Conservation (phyloP, 2,888 invertebrate species). For the Alloscopus bannaensis region DNA sequence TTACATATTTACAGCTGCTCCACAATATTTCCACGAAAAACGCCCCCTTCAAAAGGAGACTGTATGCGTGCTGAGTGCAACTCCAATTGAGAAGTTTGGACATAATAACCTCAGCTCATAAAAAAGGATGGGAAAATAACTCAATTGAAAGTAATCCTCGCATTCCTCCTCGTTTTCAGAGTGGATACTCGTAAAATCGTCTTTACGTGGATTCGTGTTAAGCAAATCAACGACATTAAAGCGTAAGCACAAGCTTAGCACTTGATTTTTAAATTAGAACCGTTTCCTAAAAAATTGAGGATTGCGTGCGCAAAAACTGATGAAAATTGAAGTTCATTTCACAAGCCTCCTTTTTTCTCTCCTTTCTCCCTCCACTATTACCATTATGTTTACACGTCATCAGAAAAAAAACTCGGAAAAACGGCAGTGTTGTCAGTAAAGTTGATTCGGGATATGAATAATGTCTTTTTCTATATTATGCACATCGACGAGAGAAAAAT, state of each 20-base stretch:
- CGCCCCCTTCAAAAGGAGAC: background rate
- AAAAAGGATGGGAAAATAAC: background rate
- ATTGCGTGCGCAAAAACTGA: background rate
- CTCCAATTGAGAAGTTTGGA: background rate
- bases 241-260: no score
- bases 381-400: conserved; percentile 9
- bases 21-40: background rate
- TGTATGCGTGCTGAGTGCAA: background rate
- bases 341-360: background rate
- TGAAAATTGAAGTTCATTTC: background rate
- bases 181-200: no score
- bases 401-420: background rate
- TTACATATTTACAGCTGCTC: conserved; percentile 37
- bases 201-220: no score
- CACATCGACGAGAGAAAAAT: background rate
- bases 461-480: conserved; percentile 10
- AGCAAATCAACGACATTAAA: no score
- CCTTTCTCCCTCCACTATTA: background rate
- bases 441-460: conserved; percentile 30
- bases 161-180: no score
- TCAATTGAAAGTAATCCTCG: no score
- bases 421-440: conserved; percentile 5
- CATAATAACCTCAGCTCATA: background rate
- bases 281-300: background rate
- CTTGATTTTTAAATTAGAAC: background rate